Evolutionary conservation across 2,888 invertebrate genomes (phyloP), one percentile per base, ranked within the genome.

Genomic region (Dryadula phaetusa): DNA sequence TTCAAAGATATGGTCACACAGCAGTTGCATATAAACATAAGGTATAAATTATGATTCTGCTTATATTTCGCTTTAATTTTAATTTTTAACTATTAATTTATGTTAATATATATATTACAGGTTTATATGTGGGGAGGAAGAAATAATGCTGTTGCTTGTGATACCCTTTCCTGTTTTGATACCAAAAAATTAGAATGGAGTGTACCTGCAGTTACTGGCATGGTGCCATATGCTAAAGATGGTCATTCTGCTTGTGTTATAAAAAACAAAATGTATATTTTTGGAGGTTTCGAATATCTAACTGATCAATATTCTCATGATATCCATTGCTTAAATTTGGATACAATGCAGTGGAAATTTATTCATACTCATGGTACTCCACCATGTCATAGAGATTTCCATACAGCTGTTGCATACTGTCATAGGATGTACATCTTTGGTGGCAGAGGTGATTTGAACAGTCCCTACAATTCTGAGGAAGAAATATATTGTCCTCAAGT

Each of bases 71-170:
- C 0, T n/a, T 25, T 16, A 12, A n/a, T n/a, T 25, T n/a, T 6
- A 56, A 54, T 37, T 34, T 40, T 42, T 6, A 60, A 42, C 44
- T 60, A 14, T 25, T 10, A 22, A 5, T 16, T 56, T 0, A 3
- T 1, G 10, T 44, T 3, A 28, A 25, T 10, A 42, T 16, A 42
- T 32, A 8, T 28, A 60, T 77, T 74, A 79, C 76, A 93, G 93
- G 95, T 97, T 14, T 97, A 96, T 80, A 94, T 99, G 77, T 99
- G 98, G 98, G 98, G 99, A 60, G 98, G 98, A 2, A 93, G 98
- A 72, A 98, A 98, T 84, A 98, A 98, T 84, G 94, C 85, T 32
- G 94, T 95, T 34, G 95, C 97, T 6, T 98, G 97, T 86, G 96
- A 96, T 77, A 94, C 94, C 25, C 92, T 99, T 0, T 97, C 95